Percentiles rank a stretch among this genome's conserved stretches.
phyloP scores from a whole-genome alignment of 2,797 vertebrate species.

The Scyliorhinus canicula region DNA sequence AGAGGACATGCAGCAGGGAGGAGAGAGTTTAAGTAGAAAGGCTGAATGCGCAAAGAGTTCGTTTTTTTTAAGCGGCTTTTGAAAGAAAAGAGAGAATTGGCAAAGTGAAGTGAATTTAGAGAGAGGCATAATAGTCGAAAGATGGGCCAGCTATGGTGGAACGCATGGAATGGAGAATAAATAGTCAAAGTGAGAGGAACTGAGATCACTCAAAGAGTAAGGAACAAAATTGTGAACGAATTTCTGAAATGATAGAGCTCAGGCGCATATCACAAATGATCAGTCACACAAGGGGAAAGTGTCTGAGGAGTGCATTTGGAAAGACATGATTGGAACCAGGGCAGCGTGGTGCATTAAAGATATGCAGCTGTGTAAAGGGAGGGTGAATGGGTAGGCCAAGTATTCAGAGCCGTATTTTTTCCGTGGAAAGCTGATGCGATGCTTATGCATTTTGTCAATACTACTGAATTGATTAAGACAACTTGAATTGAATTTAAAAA shows the following conservation, averaged over 20 bases:
- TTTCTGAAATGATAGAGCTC: not conserved
- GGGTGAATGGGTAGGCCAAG: too few relatives aligned
- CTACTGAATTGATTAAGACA: not conserved
- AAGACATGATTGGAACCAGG: not conserved
- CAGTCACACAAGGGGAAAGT: not conserved
- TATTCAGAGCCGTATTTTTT: too few relatives aligned
- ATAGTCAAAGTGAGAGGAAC: not conserved
- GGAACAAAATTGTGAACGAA: not conserved
- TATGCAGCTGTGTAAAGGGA: not conserved
- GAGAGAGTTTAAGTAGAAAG: not conserved
- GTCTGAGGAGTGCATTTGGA: not conserved
- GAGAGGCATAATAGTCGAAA: not conserved
- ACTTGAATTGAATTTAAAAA: not conserved
- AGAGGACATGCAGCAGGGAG: not conserved
- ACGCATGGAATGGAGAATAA: not conserved
- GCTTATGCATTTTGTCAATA: too few relatives aligned
- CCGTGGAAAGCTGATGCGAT: too few relatives aligned
- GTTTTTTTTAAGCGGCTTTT: not conserved
- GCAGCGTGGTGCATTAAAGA: not conserved
- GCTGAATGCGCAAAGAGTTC: not conserved
- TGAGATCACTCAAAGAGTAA: not conserved
- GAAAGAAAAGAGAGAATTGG: not conserved
- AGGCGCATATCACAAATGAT: not conserved
- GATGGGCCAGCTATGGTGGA: not conserved
- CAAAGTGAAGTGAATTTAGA: not conserved